Evolutionary conservation across 1,140 invertebrate genomes (phyloP), one percentile per base, ranked within the genome.

Genomic region (Diorhabda elongata): DNA sequence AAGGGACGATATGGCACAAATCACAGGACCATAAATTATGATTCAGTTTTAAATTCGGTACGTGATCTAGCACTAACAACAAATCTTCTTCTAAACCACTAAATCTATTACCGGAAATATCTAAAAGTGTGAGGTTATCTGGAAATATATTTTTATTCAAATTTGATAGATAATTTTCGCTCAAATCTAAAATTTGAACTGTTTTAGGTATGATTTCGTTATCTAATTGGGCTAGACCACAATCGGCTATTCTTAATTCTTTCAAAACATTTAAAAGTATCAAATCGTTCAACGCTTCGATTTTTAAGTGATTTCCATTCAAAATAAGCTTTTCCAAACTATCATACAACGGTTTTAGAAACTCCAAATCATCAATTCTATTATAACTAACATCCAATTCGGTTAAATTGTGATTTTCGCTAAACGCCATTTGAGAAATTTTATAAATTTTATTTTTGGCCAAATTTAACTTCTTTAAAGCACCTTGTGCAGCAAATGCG

Each of bases 351-450:
- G 87, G 85, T 58, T 83, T 78, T 61, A 90, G 84, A 1, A 85
- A 83, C 67, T 83, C 81, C 44, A 91, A 82, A 9, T 84, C 82
- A 69, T 88, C 86, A 61, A 92, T 82, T 79, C 88, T 89, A 77
- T 93, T 93, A 77, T 88, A 87, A 69, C 88, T 87, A 52, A 93
- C 81, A 78, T 93, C 90, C 62, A 92, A 77, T 73, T 87, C 86
- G 59, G 83, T 83, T 44, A 90, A 81, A 68, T 86, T 83, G 6
- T 86, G 86, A 71, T 90, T 81, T 78, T 91, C 89, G 62, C 83
- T 81, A 74, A 93, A 91, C 8, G 90, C 87, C 56, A 84, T 84
- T 3, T 85, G 82, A 43, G 87, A 86, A 69, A 93, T 82, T 76
- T 87, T 86, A 11, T 86, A 87, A 45, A 94, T 83, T 67, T 87